phyloP scores from a whole-genome alignment of 1,140 invertebrate genomes.

The Dreissena rostriformis region DNA sequence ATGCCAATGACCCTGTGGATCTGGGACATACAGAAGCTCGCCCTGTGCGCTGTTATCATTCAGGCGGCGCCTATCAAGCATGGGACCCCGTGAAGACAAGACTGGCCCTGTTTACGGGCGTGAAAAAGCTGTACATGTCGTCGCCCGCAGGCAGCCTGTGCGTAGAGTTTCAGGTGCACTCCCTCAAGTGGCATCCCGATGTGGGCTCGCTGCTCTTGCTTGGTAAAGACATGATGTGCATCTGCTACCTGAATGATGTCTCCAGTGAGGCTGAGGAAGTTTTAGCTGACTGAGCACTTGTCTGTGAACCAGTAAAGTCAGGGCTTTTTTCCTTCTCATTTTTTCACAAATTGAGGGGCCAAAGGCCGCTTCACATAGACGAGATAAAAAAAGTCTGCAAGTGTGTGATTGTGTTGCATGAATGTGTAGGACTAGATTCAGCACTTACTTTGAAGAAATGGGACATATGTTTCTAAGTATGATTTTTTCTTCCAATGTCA shows the following conservation, averaged over 20 bases:
- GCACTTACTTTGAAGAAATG: too few relatives aligned
- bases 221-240: slow-evolving; percentile 79
- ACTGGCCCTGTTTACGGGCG: slow-evolving; percentile 79
- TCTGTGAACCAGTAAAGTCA: too few relatives aligned
- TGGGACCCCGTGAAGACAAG: slow-evolving; percentile 79
- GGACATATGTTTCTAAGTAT: too few relatives aligned
- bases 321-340: too few relatives aligned
- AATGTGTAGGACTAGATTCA: too few relatives aligned
- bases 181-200: slow-evolving; percentile 77
- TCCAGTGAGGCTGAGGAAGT: slow-evolving; percentile 18
- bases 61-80: slow-evolving; percentile 78
- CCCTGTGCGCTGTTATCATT: slow-evolving; percentile 74
- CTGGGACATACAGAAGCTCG: slow-evolving; percentile 78
- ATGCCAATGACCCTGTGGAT: slow-evolving; percentile 81
- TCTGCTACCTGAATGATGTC: slow-evolving; percentile 70
- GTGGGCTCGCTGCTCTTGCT: slow-evolving; percentile 76
- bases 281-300: not conserved
- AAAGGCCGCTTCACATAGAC: too few relatives aligned
- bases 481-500: too few relatives aligned
- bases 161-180: slow-evolving; percentile 78
- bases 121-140: slow-evolving; percentile 81
- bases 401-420: too few relatives aligned
- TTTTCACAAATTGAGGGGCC: too few relatives aligned
- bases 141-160: slow-evolving; percentile 78
- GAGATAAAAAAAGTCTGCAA: too few relatives aligned